Base-by-base conservation (phyloP, 2,113 vertebrate genomes). In the Dryoscopus gambensis region DNA sequence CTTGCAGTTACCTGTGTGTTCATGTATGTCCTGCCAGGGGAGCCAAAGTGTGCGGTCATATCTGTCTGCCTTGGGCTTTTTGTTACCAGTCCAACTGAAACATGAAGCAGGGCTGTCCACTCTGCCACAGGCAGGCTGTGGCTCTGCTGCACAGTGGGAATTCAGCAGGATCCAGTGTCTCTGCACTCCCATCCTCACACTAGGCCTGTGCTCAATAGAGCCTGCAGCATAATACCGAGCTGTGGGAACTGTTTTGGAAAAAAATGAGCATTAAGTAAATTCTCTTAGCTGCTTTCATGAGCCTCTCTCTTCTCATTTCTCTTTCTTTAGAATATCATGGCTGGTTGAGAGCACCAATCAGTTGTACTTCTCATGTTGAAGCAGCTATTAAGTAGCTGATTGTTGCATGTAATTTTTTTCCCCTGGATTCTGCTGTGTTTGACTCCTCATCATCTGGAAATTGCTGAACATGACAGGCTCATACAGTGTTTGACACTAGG, bases 341-440 rank as follows among this genome's bases (percentile, higher is more conserved):
- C 96, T 97, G 92, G 86, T 75, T 94, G 95, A 95, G 94, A 95
- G 80, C 89, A 86, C 90, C 88, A 86, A 89, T 94, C 95, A 95
- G 90, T 94, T 95, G 87, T 86, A 87, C 91, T 97, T 95, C 62
- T 78, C 76, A n/a, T n/a, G 65, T 62, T 94, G 94, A 97, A 96
- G 89, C 85, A 96, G 94, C 87, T 95, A 86, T 95, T 96, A 96
- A 97, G 84, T 74, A 90, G 87, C 84, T 93, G 93, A 92, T 97
- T 87, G 93, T 93, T 81, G 91, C 94, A 55, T 80, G 4, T 87
- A 86, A 65, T 95, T 87, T 96, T 89, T 93, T 95, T 88, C 50
- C 79, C 33, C 37, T 74, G 65, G 49, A 95, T 94, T 93, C 79
- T 71, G 35, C 83, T 78, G 62, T 3, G 9, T 93, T 93, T 91